Base-by-base conservation (phyloP, 1,140 invertebrate species). In the Bombus superbus region DNA sequence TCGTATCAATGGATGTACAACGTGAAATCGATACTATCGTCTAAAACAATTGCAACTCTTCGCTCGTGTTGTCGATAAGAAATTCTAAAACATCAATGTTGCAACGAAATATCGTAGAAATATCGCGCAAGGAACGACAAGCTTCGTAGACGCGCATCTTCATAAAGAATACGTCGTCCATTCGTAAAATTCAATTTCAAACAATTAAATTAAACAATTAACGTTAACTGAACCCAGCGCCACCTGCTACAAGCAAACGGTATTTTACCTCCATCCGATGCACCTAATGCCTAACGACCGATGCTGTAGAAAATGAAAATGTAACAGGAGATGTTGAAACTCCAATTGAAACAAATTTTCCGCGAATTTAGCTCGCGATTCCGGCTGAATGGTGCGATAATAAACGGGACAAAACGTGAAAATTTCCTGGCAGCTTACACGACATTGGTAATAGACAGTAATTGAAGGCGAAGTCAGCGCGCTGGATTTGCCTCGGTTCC, bases 331-430 rank as follows among this genome's bases (percentile, higher is more conserved):
- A 62, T 8, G n/a, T 62, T 47, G 25, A 62, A 72, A 6, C 40
- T 8, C 3, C 8, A 10, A 4, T 13, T 8, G 3, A 35, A 47
- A 53, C 42, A 40, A 28, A 83, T 62, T 83, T 83, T 83, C 25
- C 79, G 35, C 72, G 15, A 66, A 53, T 53, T 40, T 74, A 44
- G 15, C 18, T 32, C 8, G 44, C 32, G 8, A 62, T n/a, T 44
- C 32, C 32, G 32, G 3, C 22, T 85, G 77, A 80, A 85, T 85
- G 68, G 22, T 40, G 4, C 2, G n/a, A 44, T 85, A 47, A 80
- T 78, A 85, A 85, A 64, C 77, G 68, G 25, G 32, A 72, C 75
- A 72, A 72, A 78, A 71, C 75, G 44, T 8, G 73, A 42, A 53
- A 64, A 80, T 47, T 47, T 79, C 66, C n/a, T 15, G 2, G 15